These are phyloP conservation scores for Narcine bancroftii DNA, from an alignment of 2,113 vertebrate genomes.

Conservation along the genomic window DNA sequence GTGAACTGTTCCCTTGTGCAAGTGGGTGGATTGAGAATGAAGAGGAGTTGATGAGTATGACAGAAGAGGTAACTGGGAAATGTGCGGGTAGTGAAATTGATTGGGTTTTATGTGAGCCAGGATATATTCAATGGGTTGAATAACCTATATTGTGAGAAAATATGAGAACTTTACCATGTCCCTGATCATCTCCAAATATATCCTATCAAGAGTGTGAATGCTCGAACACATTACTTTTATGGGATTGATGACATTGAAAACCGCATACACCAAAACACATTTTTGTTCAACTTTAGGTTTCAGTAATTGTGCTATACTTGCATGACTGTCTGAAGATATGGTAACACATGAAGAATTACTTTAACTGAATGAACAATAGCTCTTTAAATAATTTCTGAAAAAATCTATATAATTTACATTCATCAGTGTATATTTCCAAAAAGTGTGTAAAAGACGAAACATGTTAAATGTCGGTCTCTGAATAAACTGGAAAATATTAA, in stretches of 20 bases:
- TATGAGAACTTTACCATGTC: too few species aligned
- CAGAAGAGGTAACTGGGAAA: too few species aligned
- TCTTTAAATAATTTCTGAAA: neutral
- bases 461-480: neutral
- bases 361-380: constrained; percentile 1
- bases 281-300: neutral
- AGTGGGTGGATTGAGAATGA: too few species aligned
- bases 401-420: constrained; percentile 1
- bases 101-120: too few species aligned
- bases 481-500: neutral
- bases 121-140: too few species aligned
- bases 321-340: neutral
- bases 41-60: too few species aligned
- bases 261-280: neutral
- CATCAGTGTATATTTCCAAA: constrained; percentile 8
- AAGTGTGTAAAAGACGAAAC: neutral
- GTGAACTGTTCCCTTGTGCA: too few species aligned
- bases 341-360: neutral
- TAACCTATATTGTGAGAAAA: too few species aligned
- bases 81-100: too few species aligned
- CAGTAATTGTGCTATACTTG: neutral
- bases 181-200: too few species aligned
- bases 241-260: neutral
- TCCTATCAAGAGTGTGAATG: neutral
- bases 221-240: neutral